Conservation (phyloP, 2,113 vertebrate species). For the Hippoglossus stenolepis region DNA sequence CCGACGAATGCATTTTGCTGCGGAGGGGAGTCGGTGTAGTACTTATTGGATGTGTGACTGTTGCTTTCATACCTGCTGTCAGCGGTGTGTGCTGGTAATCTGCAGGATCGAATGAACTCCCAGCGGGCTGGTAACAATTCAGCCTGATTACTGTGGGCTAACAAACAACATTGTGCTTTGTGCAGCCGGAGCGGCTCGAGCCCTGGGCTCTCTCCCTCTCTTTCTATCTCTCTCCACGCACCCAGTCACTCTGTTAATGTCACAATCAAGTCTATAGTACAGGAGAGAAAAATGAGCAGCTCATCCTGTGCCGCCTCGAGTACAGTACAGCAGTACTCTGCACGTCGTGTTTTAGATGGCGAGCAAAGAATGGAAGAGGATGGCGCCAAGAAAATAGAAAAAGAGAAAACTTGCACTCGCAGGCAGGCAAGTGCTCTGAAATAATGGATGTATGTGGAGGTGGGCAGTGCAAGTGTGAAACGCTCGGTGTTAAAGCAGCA, state of each 20-base stretch:
- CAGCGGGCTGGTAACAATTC: conserved; percentile 54
- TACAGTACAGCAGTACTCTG: conserved; percentile 16
- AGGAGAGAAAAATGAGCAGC: conserved; percentile 24
- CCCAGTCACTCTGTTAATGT: conserved; percentile 7
- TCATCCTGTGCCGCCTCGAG: conserved; percentile 21
- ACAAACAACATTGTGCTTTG: conserved; percentile 52
- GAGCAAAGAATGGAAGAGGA: conserved; percentile 28
- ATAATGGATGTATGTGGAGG: conserved; percentile 61
- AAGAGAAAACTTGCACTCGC: conserved; percentile 41
- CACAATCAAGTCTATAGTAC: conserved; percentile 24
- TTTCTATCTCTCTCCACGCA: background rate
- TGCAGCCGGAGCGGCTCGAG: conserved; percentile 15
- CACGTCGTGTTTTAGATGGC: conserved; percentile 31
- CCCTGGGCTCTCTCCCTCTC: background rate
- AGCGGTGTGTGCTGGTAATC: conserved; percentile 35
- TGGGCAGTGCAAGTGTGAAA: conserved; percentile 64
- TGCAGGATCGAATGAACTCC: conserved; percentile 51
- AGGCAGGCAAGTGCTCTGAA: conserved; percentile 62
- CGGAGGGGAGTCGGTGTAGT: background rate
- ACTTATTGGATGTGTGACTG: conserved; percentile 18
- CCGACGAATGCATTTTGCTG: conserved; percentile 5
- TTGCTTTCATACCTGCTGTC: conserved; percentile 55
- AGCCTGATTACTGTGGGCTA: conserved; percentile 56
- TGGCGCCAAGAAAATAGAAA: conserved; percentile 53
- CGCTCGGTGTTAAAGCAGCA: conserved; percentile 58